Evolutionary conservation across 1,140 invertebrate species (phyloP), one percentile per base, ranked within the genome.

Genomic region (Piezodorus guildinii): DNA sequence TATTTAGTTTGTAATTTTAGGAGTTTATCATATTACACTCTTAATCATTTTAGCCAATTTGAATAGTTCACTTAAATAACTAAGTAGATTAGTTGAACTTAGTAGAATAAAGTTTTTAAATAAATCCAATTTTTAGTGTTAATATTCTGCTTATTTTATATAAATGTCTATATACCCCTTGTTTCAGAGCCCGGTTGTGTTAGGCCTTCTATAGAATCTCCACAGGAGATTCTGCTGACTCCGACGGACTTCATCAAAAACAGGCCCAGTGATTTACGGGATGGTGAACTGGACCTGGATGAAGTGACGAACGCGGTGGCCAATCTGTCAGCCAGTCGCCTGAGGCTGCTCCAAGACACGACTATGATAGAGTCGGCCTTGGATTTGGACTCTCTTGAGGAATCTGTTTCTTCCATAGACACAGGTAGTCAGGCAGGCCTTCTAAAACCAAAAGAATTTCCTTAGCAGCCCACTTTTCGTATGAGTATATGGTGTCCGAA

Each of bases 341-440:
- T 90, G 69, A 78, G 83, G 67, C 74, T 90, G 66, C 77, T 90
- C 63, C 86, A 88, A 69, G 86, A 89, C 73, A 88, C 86, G 16
- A 90, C 88, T 8, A 90, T 91, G 88, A 90, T 90, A 70, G 87
- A 90, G 70, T 88, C 87, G 25, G 88, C 88, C 12, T 76, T 91
- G 62, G 89, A 92, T 77, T 78, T 91, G 63, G 90, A 92, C 74
- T 88, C 87, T 64, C 75, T 88, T 61, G 84, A 86, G 72, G 86
- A 83, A 52, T 79, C 81, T 0, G 81, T 77, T 54, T 77, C 76
- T 62, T 71, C 74, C 65, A 73, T 79, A 8, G 78, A 76, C 62
- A 73, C 75, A 58, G 76, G 79, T 34, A 81, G 79, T 69, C 78
- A 80, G 68, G 74, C 77, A 15, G 79, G 79, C 25, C 73, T 82